Conservation (phyloP, 2,797 vertebrate genomes). For the Coccyzus lansbergi region DNA sequence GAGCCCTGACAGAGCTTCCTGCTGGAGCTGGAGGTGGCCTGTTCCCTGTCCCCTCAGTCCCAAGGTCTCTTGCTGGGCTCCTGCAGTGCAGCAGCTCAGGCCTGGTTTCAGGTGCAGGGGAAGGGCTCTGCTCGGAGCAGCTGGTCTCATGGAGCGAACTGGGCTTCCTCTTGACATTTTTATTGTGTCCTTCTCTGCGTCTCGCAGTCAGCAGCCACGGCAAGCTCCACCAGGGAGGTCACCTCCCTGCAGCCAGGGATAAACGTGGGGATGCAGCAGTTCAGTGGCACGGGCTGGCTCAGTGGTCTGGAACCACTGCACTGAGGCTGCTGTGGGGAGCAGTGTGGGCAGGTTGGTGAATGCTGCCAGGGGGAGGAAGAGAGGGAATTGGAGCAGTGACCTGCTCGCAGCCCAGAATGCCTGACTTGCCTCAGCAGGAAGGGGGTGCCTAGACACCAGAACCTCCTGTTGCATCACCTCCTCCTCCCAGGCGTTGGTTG, state of each 20-base stretch:
- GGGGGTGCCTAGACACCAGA: background rate
- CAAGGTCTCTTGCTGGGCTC: background rate
- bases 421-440: background rate
- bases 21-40: background rate
- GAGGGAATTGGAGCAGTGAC: background rate
- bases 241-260: background rate
- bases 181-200: background rate
- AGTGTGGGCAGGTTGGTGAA: background rate
- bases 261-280: background rate
- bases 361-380: background rate
- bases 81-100: background rate
- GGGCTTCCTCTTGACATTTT: background rate
- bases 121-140: background rate
- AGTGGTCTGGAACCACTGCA: background rate
- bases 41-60: background rate
- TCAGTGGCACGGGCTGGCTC: background rate
- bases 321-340: background rate
- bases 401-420: background rate
- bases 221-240: background rate
- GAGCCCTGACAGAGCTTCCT: background rate
- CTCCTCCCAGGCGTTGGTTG: background rate
- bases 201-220: background rate
- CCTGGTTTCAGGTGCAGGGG: background rate
- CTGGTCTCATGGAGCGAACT: background rate
- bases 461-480: background rate